Evolutionary conservation across 2,888 invertebrate species (phyloP), one percentile per base, ranked within the genome.

Genomic region (Sinodicranocentrus sp.): DNA sequence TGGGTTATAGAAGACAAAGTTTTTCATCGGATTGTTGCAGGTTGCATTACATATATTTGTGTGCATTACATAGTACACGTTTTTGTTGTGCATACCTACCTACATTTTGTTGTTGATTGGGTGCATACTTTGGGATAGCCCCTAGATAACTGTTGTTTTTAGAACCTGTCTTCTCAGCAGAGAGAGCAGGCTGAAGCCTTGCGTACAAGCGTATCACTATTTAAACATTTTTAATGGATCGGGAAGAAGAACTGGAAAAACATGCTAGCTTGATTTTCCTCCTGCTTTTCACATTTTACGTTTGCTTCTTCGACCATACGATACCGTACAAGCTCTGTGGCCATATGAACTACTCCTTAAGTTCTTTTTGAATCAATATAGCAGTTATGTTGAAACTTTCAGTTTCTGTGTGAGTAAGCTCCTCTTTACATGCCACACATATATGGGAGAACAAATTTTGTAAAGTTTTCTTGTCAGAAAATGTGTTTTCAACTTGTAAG

Each of bases 241-340:
- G 76, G 63, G 72, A 65, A 70, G 71, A 54, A 80, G 59, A 82
- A 82, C 82, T 82, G 82, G 82, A 82, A 82, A 82, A 75, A 67
- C 82, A 82, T 76, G 76, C 68, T 61, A 19, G 33, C 10, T 15
- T 52, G 13, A 52, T n/a, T 52, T 3, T 15, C n/a, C 33, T 44
- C 25, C 54, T 52, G 21, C 5, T 71, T 71, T 59, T 72, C 59
- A 59, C 33, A 33, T 33, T n/a, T n/a, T n/a, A n/a, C n/a, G 33
- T 33, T 33, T 33, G 33, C 57, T n/a, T n/a, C n/a, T n/a, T n/a
- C n/a, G n/a, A n/a, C n/a, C n/a, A n/a, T n/a, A n/a, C n/a, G n/a
- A n/a, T n/a, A n/a, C n/a, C n/a, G n/a, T n/a, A n/a, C n/a, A n/a
- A 33, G 33, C 33, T 33, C 33, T 6, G 33, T 10, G 10, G 33